These are phyloP conservation scores for Brachionus rotundiformis DNA, from an alignment of 1,140 invertebrate genomes.

Conservation along the genomic window DNA sequence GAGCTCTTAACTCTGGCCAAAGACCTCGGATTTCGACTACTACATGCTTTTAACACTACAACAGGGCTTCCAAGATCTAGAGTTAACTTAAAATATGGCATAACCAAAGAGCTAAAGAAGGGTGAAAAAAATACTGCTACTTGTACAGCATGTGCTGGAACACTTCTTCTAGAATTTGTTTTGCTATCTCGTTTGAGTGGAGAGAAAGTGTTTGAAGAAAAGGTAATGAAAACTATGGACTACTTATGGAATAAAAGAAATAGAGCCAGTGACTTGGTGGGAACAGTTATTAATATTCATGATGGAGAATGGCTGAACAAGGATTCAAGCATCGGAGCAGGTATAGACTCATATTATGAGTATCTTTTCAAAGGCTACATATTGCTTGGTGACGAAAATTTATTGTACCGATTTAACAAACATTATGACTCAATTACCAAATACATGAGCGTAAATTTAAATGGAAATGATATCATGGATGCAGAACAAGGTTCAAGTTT, in stretches of 20 bases:
- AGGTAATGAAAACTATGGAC: slow-evolving; percentile 93
- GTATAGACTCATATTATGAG: slow-evolving; percentile 98
- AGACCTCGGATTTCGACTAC: slow-evolving; percentile 83
- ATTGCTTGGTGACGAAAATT: slow-evolving; percentile 75
- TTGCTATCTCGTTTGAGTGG: slow-evolving; percentile 87
- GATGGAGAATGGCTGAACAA: slow-evolving; percentile 89
- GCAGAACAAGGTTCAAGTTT: slow-evolving; percentile 81
- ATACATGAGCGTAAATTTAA: slow-evolving; percentile 29
- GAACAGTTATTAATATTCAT: slow-evolving; percentile 71
- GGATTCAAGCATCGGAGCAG: slow-evolving; percentile 95
- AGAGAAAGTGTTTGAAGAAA: slow-evolving; percentile 77
- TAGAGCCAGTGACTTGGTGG: slow-evolving; percentile 70
- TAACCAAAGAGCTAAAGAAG: slow-evolving; percentile 15
- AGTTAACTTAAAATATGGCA: slow-evolving; percentile 66
- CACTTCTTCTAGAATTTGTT: slow-evolving; percentile 95
- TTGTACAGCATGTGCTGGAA: slow-evolving; percentile 96
- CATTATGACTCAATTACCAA: slow-evolving; percentile 90
- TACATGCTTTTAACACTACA: slow-evolving; percentile 94
- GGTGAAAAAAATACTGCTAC: slow-evolving; percentile 70
- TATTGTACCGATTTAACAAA: slow-evolving; percentile 83
- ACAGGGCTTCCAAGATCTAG: slow-evolving; percentile 94
- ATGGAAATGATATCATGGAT: background rate
- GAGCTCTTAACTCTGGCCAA: slow-evolving; percentile 85
- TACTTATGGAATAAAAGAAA: slow-evolving; percentile 90
- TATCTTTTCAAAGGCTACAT: slow-evolving; percentile 89